These are phyloP conservation scores for Caenorhabditis sinica DNA, from an alignment of 2,888 invertebrate genomes.

Conservation along the genomic window DNA sequence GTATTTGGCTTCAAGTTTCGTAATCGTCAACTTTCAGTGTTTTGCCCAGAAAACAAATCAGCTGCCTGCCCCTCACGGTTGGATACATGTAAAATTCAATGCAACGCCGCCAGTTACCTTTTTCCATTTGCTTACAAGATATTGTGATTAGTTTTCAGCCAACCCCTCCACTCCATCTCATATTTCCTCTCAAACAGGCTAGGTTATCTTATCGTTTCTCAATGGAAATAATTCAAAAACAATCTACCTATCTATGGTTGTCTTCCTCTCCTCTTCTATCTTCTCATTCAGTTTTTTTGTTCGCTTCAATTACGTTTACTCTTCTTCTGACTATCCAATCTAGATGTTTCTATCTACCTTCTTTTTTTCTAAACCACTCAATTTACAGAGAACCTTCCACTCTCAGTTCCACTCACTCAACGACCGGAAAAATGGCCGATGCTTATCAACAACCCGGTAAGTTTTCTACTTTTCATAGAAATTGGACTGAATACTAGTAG, in stretches of 20 bases:
- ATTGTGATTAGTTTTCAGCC: not conserved
- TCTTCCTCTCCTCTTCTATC: not conserved
- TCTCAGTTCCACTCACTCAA: slow-evolving; percentile 15
- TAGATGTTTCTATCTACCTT: not conserved
- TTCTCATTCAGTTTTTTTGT: slow-evolving; percentile 22
- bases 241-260: slow-evolving; percentile 6
- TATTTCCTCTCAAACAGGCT: not conserved
- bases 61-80: slow-evolving; percentile 7
- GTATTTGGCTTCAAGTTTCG: slow-evolving; percentile 23
- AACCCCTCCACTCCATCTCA: not conserved
- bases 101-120: slow-evolving; percentile 20
- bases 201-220: slow-evolving; percentile 22
- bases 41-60: slow-evolving; percentile 27
- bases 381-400: slow-evolving; percentile 45
- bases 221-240: slow-evolving; percentile 33
- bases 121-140: not conserved
- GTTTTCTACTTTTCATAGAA: slow-evolving; percentile 4
- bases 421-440: slow-evolving; percentile 43
- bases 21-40: not conserved
- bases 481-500: not conserved
- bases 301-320: slow-evolving; percentile 29
- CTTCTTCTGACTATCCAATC: not conserved
- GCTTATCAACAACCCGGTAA: slow-evolving; percentile 54
- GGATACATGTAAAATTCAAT: slow-evolving; percentile 36
- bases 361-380: slow-evolving; percentile 8